Base-by-base conservation (phyloP, 2,113 vertebrate genomes). In the Gorilla gorilla region DNA sequence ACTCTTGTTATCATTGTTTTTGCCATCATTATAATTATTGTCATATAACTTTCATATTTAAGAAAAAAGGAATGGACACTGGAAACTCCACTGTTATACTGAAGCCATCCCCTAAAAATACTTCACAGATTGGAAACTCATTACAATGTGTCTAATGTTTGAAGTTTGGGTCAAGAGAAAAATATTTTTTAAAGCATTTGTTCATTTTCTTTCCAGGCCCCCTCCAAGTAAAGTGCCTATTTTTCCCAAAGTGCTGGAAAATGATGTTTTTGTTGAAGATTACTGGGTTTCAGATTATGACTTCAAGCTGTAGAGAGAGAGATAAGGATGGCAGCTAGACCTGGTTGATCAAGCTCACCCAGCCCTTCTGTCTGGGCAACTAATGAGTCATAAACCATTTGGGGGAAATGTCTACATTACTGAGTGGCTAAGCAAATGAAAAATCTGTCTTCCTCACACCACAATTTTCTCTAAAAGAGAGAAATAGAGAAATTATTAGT, bases 321-420 rank as follows among this genome's bases (percentile, higher is more conserved):
- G 94, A 97, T 30, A 64, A 97, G 96, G 94, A 79, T 96, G 89
- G 96, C 73, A 98, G 96, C 95, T 96, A 98, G 95, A 98, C 96
- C 97, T 97, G 96, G 57, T 95, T 96, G 97, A 98, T 95, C 95
- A 98, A 98, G 91, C 97, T 97, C 94, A 96, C 95, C 97, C 81
- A 90, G 97, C 92, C 97, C 97, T 98, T 98, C 97, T 98, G 96
- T 96, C 98, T 98, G 94, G 70, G 52, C 84, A 98, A 97, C 89
- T 96, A 83, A 98, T 96, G 97, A 96, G 97, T 0, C 6, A 98
- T 95, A 97, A 98, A 98, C 96, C 98, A 97, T 97, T 98, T 97
- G 96, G 94, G 27, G 94, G 97, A 86, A 90, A 96, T 97, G 97
- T 97, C 91, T 89, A 95, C 89, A 89, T 97, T 93, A 97, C 50